These are phyloP conservation scores for Noctilio leporinus DNA, from an alignment of 2,113 vertebrate species.

Conservation along the genomic window DNA sequence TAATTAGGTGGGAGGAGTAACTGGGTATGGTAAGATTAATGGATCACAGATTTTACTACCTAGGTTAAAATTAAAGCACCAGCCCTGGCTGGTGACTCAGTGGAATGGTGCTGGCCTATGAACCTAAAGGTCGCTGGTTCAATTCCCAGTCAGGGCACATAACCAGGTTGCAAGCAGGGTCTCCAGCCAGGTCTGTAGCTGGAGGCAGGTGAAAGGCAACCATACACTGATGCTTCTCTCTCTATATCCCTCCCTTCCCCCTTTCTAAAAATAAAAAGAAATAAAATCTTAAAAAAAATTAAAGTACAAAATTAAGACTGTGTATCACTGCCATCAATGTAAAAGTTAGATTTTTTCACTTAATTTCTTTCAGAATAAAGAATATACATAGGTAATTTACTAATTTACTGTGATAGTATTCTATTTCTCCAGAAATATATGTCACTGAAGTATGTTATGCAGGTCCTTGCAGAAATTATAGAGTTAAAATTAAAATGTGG, in stretches of 20 bases:
- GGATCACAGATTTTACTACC: conserved; percentile 46
- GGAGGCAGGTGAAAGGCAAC: too few relatives aligned
- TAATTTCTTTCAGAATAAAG: conserved; percentile 34
- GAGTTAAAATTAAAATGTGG: conserved; percentile 13
- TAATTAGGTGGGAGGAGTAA: conserved; percentile 61
- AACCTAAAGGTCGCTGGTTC: too few relatives aligned
- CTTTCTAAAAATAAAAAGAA: too few relatives aligned
- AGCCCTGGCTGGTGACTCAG: too few relatives aligned
- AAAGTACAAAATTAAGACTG: conserved; percentile 39
- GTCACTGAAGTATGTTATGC: not conserved
- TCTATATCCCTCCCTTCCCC: too few relatives aligned
- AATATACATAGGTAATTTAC: conserved; percentile 16
- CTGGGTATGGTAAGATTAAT: conserved; percentile 29
- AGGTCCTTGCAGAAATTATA: not conserved
- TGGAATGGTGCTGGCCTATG: too few relatives aligned
- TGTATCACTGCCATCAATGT: not conserved
- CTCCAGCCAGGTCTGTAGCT: too few relatives aligned
- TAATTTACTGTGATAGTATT: conserved; percentile 26
- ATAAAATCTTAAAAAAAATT: too few relatives aligned
- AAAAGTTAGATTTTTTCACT: conserved; percentile 4
- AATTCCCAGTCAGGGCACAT: too few relatives aligned
- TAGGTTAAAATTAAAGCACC: conserved; percentile 49
- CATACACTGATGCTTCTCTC: too few relatives aligned
- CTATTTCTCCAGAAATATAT: not conserved
- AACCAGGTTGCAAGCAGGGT: too few relatives aligned